Evolutionary conservation across 2,888 invertebrate genomes (phyloP).

Genomic region (Trachelus tabidus): DNA sequence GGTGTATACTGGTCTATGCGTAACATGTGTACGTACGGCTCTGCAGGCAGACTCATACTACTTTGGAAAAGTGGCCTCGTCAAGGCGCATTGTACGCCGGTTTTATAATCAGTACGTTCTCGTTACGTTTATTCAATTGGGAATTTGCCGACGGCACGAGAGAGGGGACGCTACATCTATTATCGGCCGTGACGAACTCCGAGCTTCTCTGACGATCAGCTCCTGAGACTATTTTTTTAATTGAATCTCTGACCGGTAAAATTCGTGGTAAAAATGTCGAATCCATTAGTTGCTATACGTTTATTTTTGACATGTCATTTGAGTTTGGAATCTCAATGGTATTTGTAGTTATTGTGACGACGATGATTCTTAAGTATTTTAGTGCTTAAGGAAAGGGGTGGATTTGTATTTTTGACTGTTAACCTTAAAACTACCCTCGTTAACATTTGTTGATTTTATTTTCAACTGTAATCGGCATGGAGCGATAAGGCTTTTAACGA

Average conservation of each 20-base stretch:
- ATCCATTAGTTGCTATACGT: too few relatives aligned
- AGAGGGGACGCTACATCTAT: neutral
- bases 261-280: neutral
- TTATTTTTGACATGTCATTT: too few relatives aligned
- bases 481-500: neutral
- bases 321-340: too few relatives aligned
- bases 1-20: neutral
- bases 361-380: neutral
- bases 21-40: conserved; percentile 4
- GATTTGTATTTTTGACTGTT: neutral
- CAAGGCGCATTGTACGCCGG: conserved; percentile 42
- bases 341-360: neutral
- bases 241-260: neutral
- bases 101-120: conserved; percentile 44
- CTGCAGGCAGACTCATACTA: conserved; percentile 11
- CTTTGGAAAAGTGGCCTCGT: conserved; percentile 39
- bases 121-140: conserved; percentile 3
- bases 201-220: neutral
- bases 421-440: neutral
- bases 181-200: neutral
- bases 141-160: neutral
- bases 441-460: neutral
- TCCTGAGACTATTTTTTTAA: neutral
- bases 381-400: neutral
- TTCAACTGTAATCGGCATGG: neutral